Base-by-base conservation (phyloP, 2,888 invertebrate species). In the Zaprionus bogoriensis region DNA sequence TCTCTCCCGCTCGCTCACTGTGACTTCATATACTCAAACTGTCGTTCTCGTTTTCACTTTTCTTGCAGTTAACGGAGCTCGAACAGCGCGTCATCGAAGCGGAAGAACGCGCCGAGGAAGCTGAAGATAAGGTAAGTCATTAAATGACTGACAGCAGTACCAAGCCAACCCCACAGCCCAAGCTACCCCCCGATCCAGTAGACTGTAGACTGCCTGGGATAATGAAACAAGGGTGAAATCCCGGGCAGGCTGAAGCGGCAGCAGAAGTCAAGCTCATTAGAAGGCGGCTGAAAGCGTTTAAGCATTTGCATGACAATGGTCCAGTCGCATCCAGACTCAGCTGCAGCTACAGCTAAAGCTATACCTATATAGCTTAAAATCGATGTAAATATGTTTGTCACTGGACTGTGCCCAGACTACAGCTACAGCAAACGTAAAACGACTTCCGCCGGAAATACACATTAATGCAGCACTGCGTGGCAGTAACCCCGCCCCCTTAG, bases 41-140 rank as follows among this genome's bases (percentile, higher is more conserved):
- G n/a, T 28, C 19, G 38, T 27, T n/a, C n/a, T 39, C 38, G 48
- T 44, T 78, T 57, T 63, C 62, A 57, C 38, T 77, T 44, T 65
- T 62, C 60, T 89, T 92, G 89, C 94, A 98, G 97, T 95, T 98
- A 92, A 96, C 97, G 91, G 97, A 98, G 93, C 93, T 98, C 92
- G 97, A 98, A 92, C 96, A 96, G 90, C 94, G 97, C 88, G 97
- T 97, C 90, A 93, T 96, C 92, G 97, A 97, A 92, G 97, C 97
- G 84, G 98, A 98, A 92, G 95, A 96, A 86, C 93, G 97, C 87
- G 97, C 97, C 51, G 97, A 97, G 90, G 96, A 97, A 92, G 97
- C 98, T 69, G 97, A 98, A 92, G 97, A 97, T 92, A 97, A 97
- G 96, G 98, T 98, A 93, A 93, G 92, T 84, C 77, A 69, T 83